Evolutionary conservation across 2,113 vertebrate species (phyloP), one percentile per base, ranked within the genome.

Genomic region (Eretmochelys imbricata): DNA sequence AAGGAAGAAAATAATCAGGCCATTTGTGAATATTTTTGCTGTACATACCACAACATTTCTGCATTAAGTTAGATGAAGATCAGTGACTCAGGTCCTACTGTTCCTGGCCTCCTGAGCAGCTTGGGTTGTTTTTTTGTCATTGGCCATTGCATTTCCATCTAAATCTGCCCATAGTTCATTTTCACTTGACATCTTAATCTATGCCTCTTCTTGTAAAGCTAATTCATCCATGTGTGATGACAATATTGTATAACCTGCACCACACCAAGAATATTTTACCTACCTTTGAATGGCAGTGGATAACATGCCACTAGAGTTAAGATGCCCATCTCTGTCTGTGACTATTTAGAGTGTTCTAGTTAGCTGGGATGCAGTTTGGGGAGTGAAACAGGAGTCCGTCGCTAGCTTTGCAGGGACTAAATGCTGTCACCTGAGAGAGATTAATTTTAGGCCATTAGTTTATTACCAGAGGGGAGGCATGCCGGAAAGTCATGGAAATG

Each of bases 181-280:
- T 96, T 95, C 94, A 95, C 96, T 90, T 95, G 95, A 97, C 89
- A 76, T 93, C 90, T 95, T 97, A 97, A 97, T 97, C 96, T 90
- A 51, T 94, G 95, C 91, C 91, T 69, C 90, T 89, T 94, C 96
- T 93, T 95, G 90, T 78, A 85, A 53, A 94, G 97, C 96, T 96
- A 97, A 96, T 93, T 96, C 96, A 96, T 94, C 78, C 93, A 53
- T 88, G 93, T 2, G 0, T 38, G 93, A 53, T 91, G 91, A 91
- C 94, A 91, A 91, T 85, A 96, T 94, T 48, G 95, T 59, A 42
- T 48, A 94, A 76, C 95, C 89, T 91, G 87, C 22, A 3, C 93
- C 91, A 89, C 0, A 78, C 88, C 94, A 62, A 90, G 95, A 96
- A 96, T 95, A 95, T 94, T 96, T 96, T 89, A 95, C 91, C 85